Conservation (phyloP, 2,797 vertebrate species). For the Cichlasoma orientale region DNA sequence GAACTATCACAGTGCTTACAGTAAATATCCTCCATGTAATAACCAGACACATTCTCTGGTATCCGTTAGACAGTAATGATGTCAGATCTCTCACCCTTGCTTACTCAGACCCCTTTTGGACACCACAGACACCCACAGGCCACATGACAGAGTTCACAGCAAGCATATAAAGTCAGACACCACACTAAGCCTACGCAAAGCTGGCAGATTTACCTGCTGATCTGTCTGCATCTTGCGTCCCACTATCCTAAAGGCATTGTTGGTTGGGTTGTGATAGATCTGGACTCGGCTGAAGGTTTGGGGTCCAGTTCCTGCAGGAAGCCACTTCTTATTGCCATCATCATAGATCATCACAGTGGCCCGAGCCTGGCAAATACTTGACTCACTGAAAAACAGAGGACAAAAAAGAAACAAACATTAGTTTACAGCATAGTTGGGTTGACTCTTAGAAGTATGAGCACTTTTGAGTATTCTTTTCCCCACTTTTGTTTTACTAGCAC, state of each 20-base stretch:
- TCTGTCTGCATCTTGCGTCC: slow-evolving; percentile 91
- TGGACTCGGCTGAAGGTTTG: slow-evolving; percentile 90
- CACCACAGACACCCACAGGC: slow-evolving; percentile 2
- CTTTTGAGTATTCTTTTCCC: neutral
- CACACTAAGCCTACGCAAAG: neutral
- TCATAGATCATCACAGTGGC: slow-evolving; percentile 95
- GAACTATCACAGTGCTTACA: neutral
- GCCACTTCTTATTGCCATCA: slow-evolving; percentile 90
- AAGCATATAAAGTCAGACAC: neutral
- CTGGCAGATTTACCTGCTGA: slow-evolving; percentile 84
- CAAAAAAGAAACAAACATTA: neutral
- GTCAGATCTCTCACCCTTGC: slow-evolving; percentile 14
- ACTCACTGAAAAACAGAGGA: slow-evolving; percentile 81
- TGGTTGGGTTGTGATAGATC: slow-evolving; percentile 89
- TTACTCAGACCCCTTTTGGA: slow-evolving; percentile 15
- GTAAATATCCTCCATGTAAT: neutral
- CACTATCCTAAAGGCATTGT: slow-evolving; percentile 89
- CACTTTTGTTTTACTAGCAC: neutral
- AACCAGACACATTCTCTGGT: neutral
- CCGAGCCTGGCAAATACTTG: slow-evolving; percentile 88
- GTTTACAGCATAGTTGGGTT: neutral
- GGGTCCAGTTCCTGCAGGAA: slow-evolving; percentile 85
- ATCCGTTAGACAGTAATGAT: neutral
- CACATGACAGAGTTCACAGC: neutral
- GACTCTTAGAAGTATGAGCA: neutral